Percentiles rank a stretch among this genome's conserved stretches.
phyloP scores from a whole-genome alignment of 2,888 invertebrate species.

The Steinernema scapterisci region DNA sequence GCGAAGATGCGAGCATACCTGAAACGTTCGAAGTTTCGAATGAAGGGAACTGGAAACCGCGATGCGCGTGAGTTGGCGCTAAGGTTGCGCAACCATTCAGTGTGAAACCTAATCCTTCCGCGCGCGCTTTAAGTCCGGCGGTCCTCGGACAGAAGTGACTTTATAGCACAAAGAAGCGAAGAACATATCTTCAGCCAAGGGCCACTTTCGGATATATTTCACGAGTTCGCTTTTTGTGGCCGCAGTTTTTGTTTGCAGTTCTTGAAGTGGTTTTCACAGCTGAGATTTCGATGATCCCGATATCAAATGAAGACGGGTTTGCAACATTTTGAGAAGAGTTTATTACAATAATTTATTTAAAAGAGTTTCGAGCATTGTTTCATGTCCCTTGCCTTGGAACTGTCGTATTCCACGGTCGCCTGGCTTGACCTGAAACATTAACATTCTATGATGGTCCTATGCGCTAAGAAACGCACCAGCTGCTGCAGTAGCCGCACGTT shows the following conservation, averaged over 20 bases:
- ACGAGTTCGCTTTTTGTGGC: not conserved
- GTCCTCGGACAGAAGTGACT: not conserved
- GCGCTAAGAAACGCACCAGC: not conserved
- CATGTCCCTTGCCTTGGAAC: conserved; percentile 49
- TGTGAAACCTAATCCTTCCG: conserved; percentile 3
- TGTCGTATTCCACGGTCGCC: conserved; percentile 53
- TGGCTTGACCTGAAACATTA: conserved; percentile 43
- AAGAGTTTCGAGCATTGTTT: conserved; percentile 52
- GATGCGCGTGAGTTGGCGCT: not conserved
- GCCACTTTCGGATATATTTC: not conserved
- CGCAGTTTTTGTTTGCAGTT: not conserved
- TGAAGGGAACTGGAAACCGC: not conserved
- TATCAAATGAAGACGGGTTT: not conserved
- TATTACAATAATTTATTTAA: conserved; percentile 35
- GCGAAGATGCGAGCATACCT: not conserved
- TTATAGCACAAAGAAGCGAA: not conserved
- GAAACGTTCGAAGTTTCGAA: not conserved
- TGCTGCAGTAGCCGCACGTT: conserved; percentile 57
- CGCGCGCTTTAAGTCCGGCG: not conserved
- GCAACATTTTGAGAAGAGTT: too few relatives aligned
- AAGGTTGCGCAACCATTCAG: conserved; percentile 1
- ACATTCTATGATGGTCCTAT: not conserved
- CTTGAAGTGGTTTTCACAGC: not conserved
- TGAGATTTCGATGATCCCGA: not conserved
- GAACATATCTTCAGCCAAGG: not conserved